Conservation (phyloP, 1,140 invertebrate genomes). For the Drosophila ironensis region DNA sequence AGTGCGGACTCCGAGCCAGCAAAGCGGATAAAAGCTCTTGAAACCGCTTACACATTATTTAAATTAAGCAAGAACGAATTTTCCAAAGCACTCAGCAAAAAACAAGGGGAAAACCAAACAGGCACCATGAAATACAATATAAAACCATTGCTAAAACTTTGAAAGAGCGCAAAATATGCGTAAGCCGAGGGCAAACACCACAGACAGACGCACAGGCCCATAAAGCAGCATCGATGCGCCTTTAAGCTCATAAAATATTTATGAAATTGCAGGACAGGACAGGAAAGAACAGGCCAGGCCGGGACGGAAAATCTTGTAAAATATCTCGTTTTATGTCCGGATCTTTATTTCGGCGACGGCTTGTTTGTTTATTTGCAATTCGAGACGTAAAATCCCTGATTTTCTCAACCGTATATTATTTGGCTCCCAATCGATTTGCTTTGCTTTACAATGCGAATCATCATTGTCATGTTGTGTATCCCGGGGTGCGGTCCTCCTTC, state of each 20-base stretch:
- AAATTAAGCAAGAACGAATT: slow-evolving; percentile 34
- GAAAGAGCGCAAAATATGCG: slow-evolving; percentile 17
- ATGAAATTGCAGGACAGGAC: slow-evolving; percentile 51
- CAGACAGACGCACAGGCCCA: slow-evolving; percentile 1
- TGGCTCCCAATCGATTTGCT: slow-evolving; percentile 14
- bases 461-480: background rate
- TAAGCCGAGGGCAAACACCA: slow-evolving; percentile 7
- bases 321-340: slow-evolving; percentile 18
- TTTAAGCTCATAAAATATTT: slow-evolving; percentile 74
- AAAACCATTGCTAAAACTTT: slow-evolving; percentile 12
- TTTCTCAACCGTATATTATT: slow-evolving; percentile 4
- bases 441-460: background rate
- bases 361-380: slow-evolving; percentile 46
- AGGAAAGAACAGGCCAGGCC: too few relatives aligned
- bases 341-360: slow-evolving; percentile 1
- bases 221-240: slow-evolving; percentile 43
- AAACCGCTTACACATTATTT: slow-evolving; percentile 26
- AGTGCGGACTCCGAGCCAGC: slow-evolving; percentile 3
- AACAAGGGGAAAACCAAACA: slow-evolving; percentile 14
- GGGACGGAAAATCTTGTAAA: slow-evolving; percentile 42
- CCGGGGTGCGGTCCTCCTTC: background rate
- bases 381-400: slow-evolving; percentile 51
- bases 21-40: slow-evolving; percentile 26
- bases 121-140: slow-evolving; percentile 33
- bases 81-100: background rate